Conservation (phyloP, 1,140 invertebrate species). For the Dinothrombium tinctorium region DNA sequence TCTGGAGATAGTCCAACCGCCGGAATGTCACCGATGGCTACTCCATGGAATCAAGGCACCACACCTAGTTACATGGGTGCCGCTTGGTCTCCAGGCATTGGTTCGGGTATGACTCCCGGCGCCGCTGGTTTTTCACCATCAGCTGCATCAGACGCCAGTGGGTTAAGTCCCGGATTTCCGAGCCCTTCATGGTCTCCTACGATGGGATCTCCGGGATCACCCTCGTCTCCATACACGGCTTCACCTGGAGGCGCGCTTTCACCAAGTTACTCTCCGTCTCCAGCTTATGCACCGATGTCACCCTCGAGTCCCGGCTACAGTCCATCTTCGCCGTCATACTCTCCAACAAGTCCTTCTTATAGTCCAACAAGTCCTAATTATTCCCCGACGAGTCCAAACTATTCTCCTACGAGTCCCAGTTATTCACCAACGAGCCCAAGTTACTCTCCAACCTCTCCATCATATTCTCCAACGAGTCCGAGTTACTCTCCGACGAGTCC, state of each 20-base stretch:
- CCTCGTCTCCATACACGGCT: constrained; percentile 38
- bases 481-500: constrained; percentile 43
- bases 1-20: constrained; percentile 52
- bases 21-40: too few relatives aligned
- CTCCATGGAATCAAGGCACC: constrained; percentile 70
- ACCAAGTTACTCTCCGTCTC: constrained; percentile 19
- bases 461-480: constrained; percentile 29
- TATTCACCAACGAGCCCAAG: constrained; percentile 27
- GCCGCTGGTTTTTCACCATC: constrained; percentile 89
- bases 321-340: constrained; percentile 18
- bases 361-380: constrained; percentile 52
- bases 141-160: constrained; percentile 41
- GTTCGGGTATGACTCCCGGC: constrained; percentile 83
- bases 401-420: constrained; percentile 34
- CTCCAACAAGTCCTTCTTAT: constrained; percentile 38
- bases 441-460: constrained; percentile 25
- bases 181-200: constrained; percentile 38
- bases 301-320: constrained; percentile 18
- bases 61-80: constrained; percentile 60
- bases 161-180: constrained; percentile 56
- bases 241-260: constrained; percentile 30
- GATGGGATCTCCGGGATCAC: constrained; percentile 36
- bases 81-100: constrained; percentile 30
- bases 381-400: constrained; percentile 40
- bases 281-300: constrained; percentile 19